Percentiles rank a stretch among this genome's conserved stretches.
phyloP scores from a whole-genome alignment of 2,797 vertebrate genomes.

The Hemibagrus guttatus region DNA sequence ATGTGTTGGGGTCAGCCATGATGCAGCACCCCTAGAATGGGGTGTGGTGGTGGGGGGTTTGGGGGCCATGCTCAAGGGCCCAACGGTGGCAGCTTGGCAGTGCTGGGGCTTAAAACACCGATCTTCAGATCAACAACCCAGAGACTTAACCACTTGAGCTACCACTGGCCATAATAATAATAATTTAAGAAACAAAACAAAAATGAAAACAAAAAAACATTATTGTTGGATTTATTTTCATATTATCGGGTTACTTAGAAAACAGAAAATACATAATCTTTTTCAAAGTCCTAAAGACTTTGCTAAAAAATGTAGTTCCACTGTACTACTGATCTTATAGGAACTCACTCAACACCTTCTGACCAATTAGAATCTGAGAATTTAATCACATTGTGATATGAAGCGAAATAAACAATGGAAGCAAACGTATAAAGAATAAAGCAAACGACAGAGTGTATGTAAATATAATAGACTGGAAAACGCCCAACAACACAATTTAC shows the following conservation, averaged over 20 bases:
- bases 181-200: too few relatives aligned
- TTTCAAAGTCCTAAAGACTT: neutral
- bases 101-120: too few relatives aligned
- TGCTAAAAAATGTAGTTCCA: neutral
- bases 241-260: neutral
- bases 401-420: neutral
- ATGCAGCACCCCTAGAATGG: too few relatives aligned
- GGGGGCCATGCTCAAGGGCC: too few relatives aligned
- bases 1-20: too few relatives aligned
- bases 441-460: neutral
- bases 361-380: neutral
- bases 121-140: too few relatives aligned
- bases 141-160: too few relatives aligned
- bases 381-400: neutral
- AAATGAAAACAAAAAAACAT: neutral
- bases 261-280: neutral
- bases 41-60: too few relatives aligned
- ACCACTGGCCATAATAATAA: too few relatives aligned
- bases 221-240: neutral
- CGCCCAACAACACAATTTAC: neutral
- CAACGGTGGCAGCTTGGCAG: too few relatives aligned
- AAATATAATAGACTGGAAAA: neutral
- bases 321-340: neutral
- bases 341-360: neutral
- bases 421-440: neutral